These are phyloP conservation scores for Agapostemon virescens DNA, from an alignment of 2,888 invertebrate species.

Conservation along the genomic window DNA sequence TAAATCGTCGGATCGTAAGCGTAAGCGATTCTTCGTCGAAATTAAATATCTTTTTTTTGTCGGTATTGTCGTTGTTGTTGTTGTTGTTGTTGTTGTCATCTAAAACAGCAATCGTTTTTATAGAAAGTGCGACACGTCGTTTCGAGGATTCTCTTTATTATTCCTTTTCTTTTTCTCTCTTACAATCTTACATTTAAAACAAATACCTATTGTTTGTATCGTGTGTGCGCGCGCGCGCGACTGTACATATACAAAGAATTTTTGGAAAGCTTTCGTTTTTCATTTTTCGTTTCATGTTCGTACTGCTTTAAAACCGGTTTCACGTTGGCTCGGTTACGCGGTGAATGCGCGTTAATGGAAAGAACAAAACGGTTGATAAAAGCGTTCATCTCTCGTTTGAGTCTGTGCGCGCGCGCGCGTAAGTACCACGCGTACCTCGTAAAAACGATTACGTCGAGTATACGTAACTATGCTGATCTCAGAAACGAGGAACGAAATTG, in stretches of 20 bases:
- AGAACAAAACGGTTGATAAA: slow-evolving; percentile 17
- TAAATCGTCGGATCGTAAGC: no score
- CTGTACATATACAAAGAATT: no score
- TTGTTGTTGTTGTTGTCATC: neutral
- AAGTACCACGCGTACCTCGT: neutral
- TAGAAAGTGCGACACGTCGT: neutral
- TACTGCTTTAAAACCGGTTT: slow-evolving; percentile 67
- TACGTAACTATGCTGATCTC: neutral
- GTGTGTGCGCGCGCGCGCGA: no score
- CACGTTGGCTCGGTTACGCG: slow-evolving; percentile 61
- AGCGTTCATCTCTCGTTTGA: neutral
- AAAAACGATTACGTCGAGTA: slow-evolving; percentile 17
- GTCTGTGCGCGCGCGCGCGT: neutral
- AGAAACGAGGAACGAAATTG: neutral
- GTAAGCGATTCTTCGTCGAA: no score
- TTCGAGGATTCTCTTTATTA: no score
- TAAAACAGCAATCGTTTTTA: neutral
- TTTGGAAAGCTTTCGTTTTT: slow-evolving; percentile 46
- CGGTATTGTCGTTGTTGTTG: no score
- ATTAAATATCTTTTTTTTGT: no score
- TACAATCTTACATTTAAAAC: neutral
- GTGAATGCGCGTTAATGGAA: slow-evolving; percentile 51
- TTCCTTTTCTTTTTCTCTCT: no score
- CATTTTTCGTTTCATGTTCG: slow-evolving; percentile 48
- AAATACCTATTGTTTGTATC: slow-evolving; percentile 22